These are phyloP conservation scores for Alethe diademata DNA, from an alignment of 2,113 vertebrate genomes.

Conservation along the genomic window DNA sequence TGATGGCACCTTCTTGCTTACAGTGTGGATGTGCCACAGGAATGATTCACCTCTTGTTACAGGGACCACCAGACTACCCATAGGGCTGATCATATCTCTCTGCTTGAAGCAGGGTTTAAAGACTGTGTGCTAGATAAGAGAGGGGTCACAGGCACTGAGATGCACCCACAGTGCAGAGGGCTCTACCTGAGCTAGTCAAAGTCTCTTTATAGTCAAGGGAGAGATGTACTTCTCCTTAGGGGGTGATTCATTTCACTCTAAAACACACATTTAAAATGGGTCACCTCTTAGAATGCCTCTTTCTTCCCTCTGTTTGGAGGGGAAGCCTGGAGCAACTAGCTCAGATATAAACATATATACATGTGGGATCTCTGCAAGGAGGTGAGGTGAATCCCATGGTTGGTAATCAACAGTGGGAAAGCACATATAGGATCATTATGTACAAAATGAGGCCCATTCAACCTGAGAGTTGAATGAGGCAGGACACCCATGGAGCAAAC, in stretches of 20 bases:
- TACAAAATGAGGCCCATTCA: constrained; percentile 28
- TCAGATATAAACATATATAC: background rate
- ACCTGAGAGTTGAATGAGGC: constrained; percentile 28
- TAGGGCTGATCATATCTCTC: background rate
- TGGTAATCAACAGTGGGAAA: background rate
- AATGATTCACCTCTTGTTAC: background rate
- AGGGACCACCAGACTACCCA: background rate
- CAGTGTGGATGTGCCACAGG: background rate
- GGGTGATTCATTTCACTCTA: constrained; percentile 1
- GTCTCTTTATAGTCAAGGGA: background rate
- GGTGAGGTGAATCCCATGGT: background rate
- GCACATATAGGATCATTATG: background rate
- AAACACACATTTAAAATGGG: constrained; percentile 55
- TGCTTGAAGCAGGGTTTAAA: background rate
- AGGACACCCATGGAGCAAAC: constrained; percentile 23
- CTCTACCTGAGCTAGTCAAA: background rate
- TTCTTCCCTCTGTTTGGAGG: background rate
- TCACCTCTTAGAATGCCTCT: background rate
- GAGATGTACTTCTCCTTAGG: background rate
- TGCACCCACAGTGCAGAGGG: background rate
- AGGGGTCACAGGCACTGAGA: background rate
- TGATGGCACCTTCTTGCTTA: background rate
- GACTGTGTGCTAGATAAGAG: background rate
- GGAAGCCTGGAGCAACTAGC: background rate
- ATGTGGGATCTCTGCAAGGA: background rate